phyloP scores from a whole-genome alignment of 2,113 vertebrate species.

The Oryctolagus cuniculus region mOryCun1.1 NC_091432.1:224305501-224306000 shows the following conservation, averaged over 20 bases:
- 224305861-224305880: not conserved
- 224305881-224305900: fast-evolving
- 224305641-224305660: not conserved
- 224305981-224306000: not conserved
- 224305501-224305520: not conserved
- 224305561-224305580: fast-evolving
- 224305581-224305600: fast-evolving
- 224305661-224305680: not conserved
- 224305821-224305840: not conserved
- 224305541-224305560: not conserved
- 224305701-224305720: not conserved
- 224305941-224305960: not conserved
- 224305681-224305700: not conserved
- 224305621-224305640: not conserved
- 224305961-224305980: not conserved
- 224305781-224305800: not conserved
- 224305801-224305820: not conserved
- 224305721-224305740: not conserved
- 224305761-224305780: not conserved
- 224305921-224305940: not conserved
- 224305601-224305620: not conserved
- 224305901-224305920: not conserved
- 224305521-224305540: not conserved
- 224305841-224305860: not conserved
- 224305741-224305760: fast-evolving